Evolutionary conservation across 2,888 invertebrate genomes (phyloP).

Genomic region (Sarcophaga variegata): DNA sequence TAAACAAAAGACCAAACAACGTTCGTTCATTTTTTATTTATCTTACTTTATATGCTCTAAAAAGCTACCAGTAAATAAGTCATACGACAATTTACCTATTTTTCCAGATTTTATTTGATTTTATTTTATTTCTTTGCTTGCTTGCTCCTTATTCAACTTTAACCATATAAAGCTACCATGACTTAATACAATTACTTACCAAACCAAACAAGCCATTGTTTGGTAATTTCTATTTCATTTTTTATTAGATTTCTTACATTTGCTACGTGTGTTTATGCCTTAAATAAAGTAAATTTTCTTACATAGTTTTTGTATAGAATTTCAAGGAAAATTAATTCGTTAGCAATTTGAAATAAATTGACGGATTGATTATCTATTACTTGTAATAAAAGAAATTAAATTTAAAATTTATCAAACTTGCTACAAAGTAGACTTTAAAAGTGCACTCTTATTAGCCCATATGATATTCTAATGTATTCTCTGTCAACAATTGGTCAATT

Average conservation of each 20-base stretch:
- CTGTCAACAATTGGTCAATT: too few species aligned
- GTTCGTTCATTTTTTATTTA: neutral
- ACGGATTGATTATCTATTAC: neutral
- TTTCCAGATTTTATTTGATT: constrained; percentile 23
- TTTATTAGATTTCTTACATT: constrained; percentile 13
- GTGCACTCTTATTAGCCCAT: too few species aligned
- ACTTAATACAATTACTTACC: constrained; percentile 42
- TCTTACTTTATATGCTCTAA: constrained; percentile 7
- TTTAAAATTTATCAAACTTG: too few species aligned
- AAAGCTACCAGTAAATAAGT: constrained; percentile 57
- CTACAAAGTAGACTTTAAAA: too few species aligned
- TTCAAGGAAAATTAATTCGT: neutral
- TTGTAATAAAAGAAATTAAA: too few species aligned
- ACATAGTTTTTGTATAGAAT: neutral
- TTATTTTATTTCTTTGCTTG: neutral
- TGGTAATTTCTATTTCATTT: constrained; percentile 51
- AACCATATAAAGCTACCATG: constrained; percentile 7
- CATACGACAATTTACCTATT: constrained; percentile 62
- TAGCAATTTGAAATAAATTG: neutral
- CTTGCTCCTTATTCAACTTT: constrained; percentile 10
- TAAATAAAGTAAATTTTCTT: constrained; percentile 58
- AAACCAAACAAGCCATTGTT: constrained; percentile 63
- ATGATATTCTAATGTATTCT: too few species aligned
- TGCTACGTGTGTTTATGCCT: too few species aligned
- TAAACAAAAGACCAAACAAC: constrained; percentile 40